These are phyloP conservation scores for Ginglymostoma cirratum DNA, from an alignment of 2,113 vertebrate species.

Conservation along the genomic window DNA sequence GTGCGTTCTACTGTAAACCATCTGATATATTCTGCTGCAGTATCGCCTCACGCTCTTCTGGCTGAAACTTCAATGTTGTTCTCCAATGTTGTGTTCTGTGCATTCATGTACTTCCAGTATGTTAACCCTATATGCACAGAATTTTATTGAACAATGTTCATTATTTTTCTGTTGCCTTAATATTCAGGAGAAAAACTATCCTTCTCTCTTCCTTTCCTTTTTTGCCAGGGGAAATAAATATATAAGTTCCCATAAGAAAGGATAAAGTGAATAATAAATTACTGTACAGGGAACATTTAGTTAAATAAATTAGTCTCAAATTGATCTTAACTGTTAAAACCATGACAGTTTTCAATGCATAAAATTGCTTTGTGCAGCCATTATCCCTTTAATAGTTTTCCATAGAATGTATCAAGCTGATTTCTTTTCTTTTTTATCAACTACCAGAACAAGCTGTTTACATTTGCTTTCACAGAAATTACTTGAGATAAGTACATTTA, in stretches of 20 bases:
- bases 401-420: background rate
- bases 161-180: no score
- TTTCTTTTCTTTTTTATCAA: constrained; percentile 20
- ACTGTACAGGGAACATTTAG: constrained; percentile 10
- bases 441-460: constrained; percentile 16
- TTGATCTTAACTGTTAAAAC: constrained; percentile 26
- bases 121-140: background rate
- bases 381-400: constrained; percentile 14
- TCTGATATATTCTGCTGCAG: background rate
- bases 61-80: background rate
- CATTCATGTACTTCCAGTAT: background rate
- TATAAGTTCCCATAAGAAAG: background rate
- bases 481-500: constrained; percentile 22
- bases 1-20: background rate
- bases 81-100: no score
- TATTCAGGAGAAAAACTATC: constrained; percentile 6
- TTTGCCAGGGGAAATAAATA: background rate
- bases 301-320: constrained; percentile 19
- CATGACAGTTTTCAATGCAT: constrained; percentile 10
- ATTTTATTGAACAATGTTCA: background rate
- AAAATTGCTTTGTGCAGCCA: constrained; percentile 24
- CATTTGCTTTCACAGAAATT: constrained; percentile 1
- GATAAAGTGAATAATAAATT: constrained; percentile 3
- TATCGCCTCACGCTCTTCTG: no score
- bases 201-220: background rate